Evolutionary conservation across 2,797 vertebrate genomes (phyloP), one percentile per base, ranked within the genome.

Genomic region (Prunella strophiata): DNA sequence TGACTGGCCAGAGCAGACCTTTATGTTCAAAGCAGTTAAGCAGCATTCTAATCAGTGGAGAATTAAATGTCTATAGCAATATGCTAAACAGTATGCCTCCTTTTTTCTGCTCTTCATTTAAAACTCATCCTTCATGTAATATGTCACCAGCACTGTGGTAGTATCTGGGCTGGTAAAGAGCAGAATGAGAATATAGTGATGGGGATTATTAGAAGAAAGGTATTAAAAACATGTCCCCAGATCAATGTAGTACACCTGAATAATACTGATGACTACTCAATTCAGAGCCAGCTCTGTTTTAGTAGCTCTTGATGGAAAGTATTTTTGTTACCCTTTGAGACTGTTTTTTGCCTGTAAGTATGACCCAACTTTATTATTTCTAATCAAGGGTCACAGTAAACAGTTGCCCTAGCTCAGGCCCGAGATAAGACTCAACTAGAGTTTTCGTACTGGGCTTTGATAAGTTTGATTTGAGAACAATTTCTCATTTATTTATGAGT

Each of bases 271-370:
- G 57, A 18, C 3, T 71, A 23, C 11, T 40, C 13, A 61, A 0
- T 51, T 34, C n/a, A 63, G 43, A 79, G 27, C 40, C 79, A 71
- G 59, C 30, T 68, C 30, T 7, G 0, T 10, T 86, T 67, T 55
- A 50, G 13, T 32, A 52, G n/a, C 20, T 78, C n/a, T 72, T 58
- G 23, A n/a, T 85, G 18, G 42, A 63, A 51, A 74, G 11, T 18
- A 4, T 38, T 87, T 73, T 67, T 79, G 7, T 81, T 82, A 48
- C 20, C 22, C 11, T 61, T 50, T 18, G 32, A 17, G 13, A 55
- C 3, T 57, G n/a, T 2, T 27, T 55, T 61, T 48, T 66, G 2
- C 17, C 3, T 57, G 0, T 50, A 34, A 62, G 11, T 34, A 4
- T 55, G 48, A 34, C 13, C 29, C 50, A 91, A 63, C 32, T 54